phyloP scores from a whole-genome alignment of 2,113 vertebrate species.

The Illadopsis cleaveri region DNA sequence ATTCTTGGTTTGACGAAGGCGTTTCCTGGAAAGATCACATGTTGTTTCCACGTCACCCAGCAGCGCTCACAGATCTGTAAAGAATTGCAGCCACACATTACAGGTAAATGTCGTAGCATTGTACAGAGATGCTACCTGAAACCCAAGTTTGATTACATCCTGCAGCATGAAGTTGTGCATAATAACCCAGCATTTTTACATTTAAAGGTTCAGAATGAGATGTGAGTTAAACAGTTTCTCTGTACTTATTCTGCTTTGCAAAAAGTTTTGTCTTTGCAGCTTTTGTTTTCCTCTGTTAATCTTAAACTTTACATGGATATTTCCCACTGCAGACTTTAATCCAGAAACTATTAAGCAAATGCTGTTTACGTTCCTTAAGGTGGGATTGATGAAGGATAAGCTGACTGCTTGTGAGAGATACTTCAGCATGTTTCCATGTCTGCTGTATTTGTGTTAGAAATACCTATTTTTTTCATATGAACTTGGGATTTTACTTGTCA shows the following conservation, averaged over 20 bases:
- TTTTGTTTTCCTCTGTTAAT: neutral
- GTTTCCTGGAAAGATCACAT: constrained; percentile 86
- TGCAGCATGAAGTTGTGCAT: neutral
- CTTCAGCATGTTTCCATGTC: neutral
- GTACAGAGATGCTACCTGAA: neutral
- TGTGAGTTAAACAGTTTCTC: neutral
- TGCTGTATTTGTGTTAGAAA: neutral
- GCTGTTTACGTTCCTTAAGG: neutral
- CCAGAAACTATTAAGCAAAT: neutral
- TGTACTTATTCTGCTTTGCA: neutral
- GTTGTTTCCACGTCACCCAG: constrained; percentile 87
- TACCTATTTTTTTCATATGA: neutral
- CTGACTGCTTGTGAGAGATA: neutral
- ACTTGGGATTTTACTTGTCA: neutral
- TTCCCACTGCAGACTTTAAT: neutral
- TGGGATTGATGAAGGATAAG: neutral
- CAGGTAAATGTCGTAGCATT: constrained; percentile 68
- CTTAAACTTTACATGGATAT: neutral
- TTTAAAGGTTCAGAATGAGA: neutral
- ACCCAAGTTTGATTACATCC: neutral
- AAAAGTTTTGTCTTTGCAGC: neutral
- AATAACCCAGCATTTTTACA: neutral
- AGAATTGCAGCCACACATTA: constrained; percentile 81
- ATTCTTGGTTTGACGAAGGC: constrained; percentile 82
- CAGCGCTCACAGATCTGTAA: constrained; percentile 78